A percentile compares a stretch with the other conserved stretches of the same genome.
These are phyloP conservation scores for Equus quagga DNA, from an alignment of 2,113 vertebrate genomes.

Conservation along the genomic window DNA sequence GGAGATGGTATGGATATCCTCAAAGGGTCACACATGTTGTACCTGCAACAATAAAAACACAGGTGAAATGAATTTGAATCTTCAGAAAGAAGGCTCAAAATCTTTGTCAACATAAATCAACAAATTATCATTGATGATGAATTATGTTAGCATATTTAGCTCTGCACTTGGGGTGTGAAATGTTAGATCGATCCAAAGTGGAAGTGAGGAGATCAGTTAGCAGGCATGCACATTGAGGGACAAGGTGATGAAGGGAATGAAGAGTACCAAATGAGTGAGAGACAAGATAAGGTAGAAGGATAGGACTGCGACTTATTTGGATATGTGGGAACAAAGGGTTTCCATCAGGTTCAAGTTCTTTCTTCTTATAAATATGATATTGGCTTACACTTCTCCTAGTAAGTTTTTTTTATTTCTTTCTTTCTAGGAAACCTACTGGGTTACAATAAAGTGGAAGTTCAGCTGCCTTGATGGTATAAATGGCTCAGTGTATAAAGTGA, in stretches of 20 bases:
- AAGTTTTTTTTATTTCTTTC: not conserved
- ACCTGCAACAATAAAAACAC: not conserved
- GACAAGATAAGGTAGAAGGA: not conserved
- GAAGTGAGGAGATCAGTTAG: not conserved
- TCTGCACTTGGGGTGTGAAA: not conserved
- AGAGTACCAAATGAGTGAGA: not conserved
- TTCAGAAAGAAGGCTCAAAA: not conserved
- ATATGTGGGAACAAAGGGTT: not conserved
- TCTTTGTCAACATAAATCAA: not conserved
- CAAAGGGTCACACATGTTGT: not conserved
- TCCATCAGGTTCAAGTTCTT: not conserved
- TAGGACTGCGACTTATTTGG: not conserved
- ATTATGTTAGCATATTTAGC: not conserved
- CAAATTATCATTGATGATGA: not conserved
- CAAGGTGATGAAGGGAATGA: not conserved
- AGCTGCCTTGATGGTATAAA: not conserved
- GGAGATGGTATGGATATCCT: not conserved
- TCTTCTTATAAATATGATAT: not conserved
- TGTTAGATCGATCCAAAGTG: too few relatives aligned
- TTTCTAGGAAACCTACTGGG: not conserved
- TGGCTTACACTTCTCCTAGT: not conserved
- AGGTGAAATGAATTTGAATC: not conserved
- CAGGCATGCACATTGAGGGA: not conserved
- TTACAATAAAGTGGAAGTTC: not conserved
- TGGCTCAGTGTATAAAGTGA: not conserved